Percentiles rank a stretch among this genome's conserved stretches.
These are phyloP conservation scores for Anhinga rufa DNA, from an alignment of 2,113 vertebrate species.

Conservation along the genomic window DNA sequence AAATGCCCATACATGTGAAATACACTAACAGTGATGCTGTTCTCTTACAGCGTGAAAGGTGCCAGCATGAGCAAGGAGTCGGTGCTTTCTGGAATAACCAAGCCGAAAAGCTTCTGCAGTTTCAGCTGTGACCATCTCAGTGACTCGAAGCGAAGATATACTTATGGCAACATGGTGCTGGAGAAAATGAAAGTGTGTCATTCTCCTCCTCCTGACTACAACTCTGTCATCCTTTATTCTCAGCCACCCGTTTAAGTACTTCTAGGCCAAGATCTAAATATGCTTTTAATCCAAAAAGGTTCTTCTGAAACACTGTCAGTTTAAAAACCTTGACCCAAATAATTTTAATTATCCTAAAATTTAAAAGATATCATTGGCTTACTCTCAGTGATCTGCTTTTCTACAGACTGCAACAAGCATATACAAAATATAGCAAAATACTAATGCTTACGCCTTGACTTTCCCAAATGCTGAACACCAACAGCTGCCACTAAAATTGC, in stretches of 20 bases:
- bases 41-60: slow-evolving; percentile 59
- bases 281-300: neutral
- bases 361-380: neutral
- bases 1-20: neutral
- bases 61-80: slow-evolving; percentile 73
- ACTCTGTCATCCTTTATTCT: slow-evolving; percentile 72
- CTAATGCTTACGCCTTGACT: neutral
- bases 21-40: neutral
- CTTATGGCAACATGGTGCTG: neutral
- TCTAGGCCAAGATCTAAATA: neutral
- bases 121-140: slow-evolving; percentile 63
- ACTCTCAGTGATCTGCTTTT: neutral
- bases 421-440: neutral
- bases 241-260: slow-evolving; percentile 53
- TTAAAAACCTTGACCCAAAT: neutral
- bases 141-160: neutral
- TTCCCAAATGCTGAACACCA: neutral
- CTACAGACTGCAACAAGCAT: neutral
- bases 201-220: slow-evolving; percentile 71
- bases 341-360: neutral
- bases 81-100: slow-evolving; percentile 10
- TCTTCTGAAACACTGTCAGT: neutral
- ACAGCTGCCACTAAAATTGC: neutral
- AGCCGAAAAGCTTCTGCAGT: slow-evolving; percentile 50
- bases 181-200: slow-evolving; percentile 40